A percentile compares a stretch with the other conserved stretches of the same genome.
Evolutionary conservation across 2,113 vertebrate genomes (phyloP).

Genomic region (Tetrao urogallus): DNA sequence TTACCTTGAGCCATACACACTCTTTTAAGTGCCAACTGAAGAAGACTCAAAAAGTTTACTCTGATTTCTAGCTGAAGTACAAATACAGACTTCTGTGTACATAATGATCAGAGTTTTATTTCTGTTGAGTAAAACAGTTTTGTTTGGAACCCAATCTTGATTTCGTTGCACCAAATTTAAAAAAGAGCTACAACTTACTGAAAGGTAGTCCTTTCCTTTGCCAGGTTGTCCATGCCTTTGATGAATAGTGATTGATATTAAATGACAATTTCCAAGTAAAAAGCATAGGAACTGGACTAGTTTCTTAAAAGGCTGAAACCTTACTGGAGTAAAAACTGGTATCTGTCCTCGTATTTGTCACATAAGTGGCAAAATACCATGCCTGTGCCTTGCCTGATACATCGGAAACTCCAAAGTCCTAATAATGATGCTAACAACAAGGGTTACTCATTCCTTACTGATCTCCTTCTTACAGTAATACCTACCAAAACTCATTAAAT

Average conservation of each 20-base stretch:
- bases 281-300: background rate
- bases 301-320: background rate
- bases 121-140: background rate
- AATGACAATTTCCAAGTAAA: background rate
- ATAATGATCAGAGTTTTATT: background rate
- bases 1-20: background rate
- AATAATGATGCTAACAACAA: background rate
- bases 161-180: conserved; percentile 5
- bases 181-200: background rate
- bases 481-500: background rate
- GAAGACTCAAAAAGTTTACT: background rate
- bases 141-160: conserved; percentile 37
- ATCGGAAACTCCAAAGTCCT: background rate
- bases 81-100: background rate
- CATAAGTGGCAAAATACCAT: background rate
- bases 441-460: background rate
- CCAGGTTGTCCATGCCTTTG: background rate
- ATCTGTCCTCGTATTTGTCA: background rate
- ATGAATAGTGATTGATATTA: background rate
- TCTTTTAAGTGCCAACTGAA: background rate
- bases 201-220: conserved; percentile 35
- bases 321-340: background rate
- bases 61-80: background rate
- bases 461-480: background rate
- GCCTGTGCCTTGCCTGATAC: background rate